These are phyloP conservation scores for Diarsia mendica DNA, from an alignment of 2,888 invertebrate species.

Conservation along the genomic window DNA sequence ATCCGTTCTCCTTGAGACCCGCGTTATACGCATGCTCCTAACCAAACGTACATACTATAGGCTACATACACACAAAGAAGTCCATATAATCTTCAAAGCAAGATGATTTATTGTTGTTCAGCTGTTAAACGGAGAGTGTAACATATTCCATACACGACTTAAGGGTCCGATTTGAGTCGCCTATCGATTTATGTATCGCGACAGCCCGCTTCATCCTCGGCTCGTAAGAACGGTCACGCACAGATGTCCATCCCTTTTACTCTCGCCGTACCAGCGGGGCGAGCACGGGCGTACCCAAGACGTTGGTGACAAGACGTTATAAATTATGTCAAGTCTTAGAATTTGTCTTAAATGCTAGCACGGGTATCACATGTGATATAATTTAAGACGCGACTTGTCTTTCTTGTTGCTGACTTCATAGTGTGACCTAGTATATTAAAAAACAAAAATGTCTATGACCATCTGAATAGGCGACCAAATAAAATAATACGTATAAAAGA, in stretches of 20 bases:
- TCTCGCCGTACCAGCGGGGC: slow-evolving; percentile 67
- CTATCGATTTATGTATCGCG: slow-evolving; percentile 71
- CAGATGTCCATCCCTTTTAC: slow-evolving; percentile 72
- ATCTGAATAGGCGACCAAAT: too few relatives aligned
- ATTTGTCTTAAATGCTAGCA: too few relatives aligned
- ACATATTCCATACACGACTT: slow-evolving; percentile 47
- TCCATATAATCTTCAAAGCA: slow-evolving; percentile 68
- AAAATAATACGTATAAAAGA: too few relatives aligned
- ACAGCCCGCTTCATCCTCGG: slow-evolving; percentile 77
- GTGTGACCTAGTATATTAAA: too few relatives aligned
- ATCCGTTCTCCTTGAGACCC: slow-evolving; percentile 61
- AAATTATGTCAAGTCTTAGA: too few relatives aligned
- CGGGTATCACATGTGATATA: too few relatives aligned
- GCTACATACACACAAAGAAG: slow-evolving; percentile 67
- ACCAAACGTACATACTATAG: slow-evolving; percentile 54
- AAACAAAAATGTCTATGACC: too few relatives aligned
- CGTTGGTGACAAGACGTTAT: too few relatives aligned
- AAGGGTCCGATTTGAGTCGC: slow-evolving; percentile 66
- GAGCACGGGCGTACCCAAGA: too few relatives aligned
- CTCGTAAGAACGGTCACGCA: slow-evolving; percentile 79
- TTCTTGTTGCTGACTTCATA: too few relatives aligned
- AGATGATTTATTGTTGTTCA: slow-evolving; percentile 71
- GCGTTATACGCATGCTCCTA: slow-evolving; percentile 74
- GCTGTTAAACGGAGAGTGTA: slow-evolving; percentile 62
- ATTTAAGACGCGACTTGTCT: too few relatives aligned